Percentiles rank a stretch among this genome's conserved stretches.
Conservation (phyloP, 2,797 vertebrate genomes). For the Oreochromis grahami region DNA sequence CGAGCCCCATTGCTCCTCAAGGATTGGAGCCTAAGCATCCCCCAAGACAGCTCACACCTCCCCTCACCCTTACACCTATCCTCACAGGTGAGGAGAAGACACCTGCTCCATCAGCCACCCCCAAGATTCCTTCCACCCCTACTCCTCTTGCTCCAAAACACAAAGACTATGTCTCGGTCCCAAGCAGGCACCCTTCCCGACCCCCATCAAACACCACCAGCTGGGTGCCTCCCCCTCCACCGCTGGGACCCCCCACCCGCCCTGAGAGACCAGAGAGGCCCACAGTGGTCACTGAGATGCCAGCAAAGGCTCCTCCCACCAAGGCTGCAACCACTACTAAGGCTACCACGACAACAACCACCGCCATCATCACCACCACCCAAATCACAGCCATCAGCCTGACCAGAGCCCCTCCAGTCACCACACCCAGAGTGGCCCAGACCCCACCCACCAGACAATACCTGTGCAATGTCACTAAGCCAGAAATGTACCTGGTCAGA, state of each 20-base stretch:
- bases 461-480: conserved; percentile 86
- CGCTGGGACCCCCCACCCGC: conserved; percentile 13
- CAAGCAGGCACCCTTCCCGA: not conserved
- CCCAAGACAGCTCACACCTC: conserved; percentile 22
- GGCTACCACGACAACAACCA: conserved; percentile 18
- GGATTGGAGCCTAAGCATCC: conserved; percentile 27
- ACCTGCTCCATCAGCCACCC: conserved; percentile 17
- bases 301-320: conserved; percentile 1
- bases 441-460: conserved; percentile 79
- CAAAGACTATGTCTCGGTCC: conserved; percentile 10
- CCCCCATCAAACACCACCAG: conserved; percentile 36
- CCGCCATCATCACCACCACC: conserved; percentile 34
- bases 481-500: conserved; percentile 87
- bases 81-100: conserved; percentile 63
- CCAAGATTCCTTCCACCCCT: conserved; percentile 12
- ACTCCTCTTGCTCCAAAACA: conserved; percentile 27
- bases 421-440: conserved; percentile 69
- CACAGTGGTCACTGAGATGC: conserved; percentile 13
- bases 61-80: conserved; percentile 53
- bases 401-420: conserved; percentile 55
- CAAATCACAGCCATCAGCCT: conserved; percentile 54
- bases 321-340: conserved; percentile 14
- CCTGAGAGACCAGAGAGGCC: conserved; percentile 40
- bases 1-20: conserved; percentile 10
- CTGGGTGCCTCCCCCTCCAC: conserved; percentile 14